Conservation (phyloP, 1,140 invertebrate genomes). For the Lepidotrigona ventralis region DNA sequence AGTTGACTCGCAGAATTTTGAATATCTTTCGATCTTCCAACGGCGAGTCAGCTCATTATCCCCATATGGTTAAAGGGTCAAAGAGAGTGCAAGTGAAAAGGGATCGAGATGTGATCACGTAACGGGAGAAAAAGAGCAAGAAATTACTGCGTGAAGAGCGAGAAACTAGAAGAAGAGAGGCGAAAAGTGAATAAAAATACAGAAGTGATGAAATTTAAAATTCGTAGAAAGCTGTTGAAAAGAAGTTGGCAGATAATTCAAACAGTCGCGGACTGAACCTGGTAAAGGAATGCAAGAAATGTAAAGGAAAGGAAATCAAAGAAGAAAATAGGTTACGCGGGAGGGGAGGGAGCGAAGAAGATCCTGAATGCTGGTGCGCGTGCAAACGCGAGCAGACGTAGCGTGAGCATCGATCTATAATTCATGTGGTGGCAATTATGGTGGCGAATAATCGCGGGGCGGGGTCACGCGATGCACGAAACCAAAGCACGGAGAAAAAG, state of each 20-base stretch:
- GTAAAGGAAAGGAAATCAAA: neutral
- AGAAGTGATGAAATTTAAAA: neutral
- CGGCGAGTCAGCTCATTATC: too few relatives aligned
- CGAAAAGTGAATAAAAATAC: too few relatives aligned
- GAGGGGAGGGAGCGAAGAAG: neutral
- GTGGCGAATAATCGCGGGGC: conserved; percentile 37
- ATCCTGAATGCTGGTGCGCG: conserved; percentile 21
- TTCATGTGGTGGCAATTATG: conserved; percentile 46
- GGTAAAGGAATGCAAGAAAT: too few relatives aligned
- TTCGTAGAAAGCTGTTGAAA: neutral
- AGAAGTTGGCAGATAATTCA: too few relatives aligned
- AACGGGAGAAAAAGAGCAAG: neutral
- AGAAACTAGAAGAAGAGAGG: neutral
- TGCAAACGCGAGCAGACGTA: conserved; percentile 28
- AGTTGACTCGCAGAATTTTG: too few relatives aligned
- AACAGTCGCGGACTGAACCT: too few relatives aligned
- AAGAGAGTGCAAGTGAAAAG: neutral
- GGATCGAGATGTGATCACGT: neutral
- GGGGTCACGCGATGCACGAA: conserved; percentile 46
- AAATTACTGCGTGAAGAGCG: neutral
- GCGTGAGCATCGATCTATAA: conserved; percentile 43
- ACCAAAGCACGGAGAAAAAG: neutral
- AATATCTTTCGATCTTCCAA: too few relatives aligned
- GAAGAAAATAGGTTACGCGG: neutral
- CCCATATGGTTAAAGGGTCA: too few relatives aligned